These are phyloP conservation scores for Oscheius onirici DNA, from an alignment of 2,888 invertebrate species.

Conservation along the genomic window DNA sequence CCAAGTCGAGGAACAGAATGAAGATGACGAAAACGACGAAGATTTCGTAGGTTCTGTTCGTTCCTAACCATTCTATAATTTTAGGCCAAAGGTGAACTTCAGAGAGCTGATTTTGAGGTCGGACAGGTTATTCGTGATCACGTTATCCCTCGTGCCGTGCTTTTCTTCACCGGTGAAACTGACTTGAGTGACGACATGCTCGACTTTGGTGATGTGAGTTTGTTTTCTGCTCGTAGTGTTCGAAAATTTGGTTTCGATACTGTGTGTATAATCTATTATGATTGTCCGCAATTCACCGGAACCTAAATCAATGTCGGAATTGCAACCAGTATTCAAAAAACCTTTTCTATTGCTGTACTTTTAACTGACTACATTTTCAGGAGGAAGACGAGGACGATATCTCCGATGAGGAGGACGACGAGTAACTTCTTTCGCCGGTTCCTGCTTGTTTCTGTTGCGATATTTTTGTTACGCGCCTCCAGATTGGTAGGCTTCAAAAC, in stretches of 20 bases:
- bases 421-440: conserved; percentile 23
- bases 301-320: conserved; percentile 24
- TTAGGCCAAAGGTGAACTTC: conserved; percentile 82
- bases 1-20: conserved; percentile 60
- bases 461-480: conserved; percentile 30
- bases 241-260: conserved; percentile 9
- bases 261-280: conserved; percentile 10
- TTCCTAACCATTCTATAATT: conserved; percentile 21
- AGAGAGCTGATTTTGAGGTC: conserved; percentile 95
- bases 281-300: not conserved
- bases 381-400: conserved; percentile 38
- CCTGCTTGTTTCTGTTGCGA: conserved; percentile 28
- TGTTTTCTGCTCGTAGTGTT: not conserved
- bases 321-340: conserved; percentile 24
- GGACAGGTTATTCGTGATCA: conserved; percentile 97
- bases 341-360: conserved; percentile 14
- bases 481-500: conserved; percentile 26
- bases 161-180: conserved; percentile 87
- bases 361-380: conserved; percentile 31
- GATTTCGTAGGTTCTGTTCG: not conserved
- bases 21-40: conserved; percentile 54
- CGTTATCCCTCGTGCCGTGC: conserved; percentile 93
- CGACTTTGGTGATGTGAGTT: conserved; percentile 35
- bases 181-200: conserved; percentile 48
- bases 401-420: conserved; percentile 39